Conservation (phyloP, 2,888 invertebrate genomes). For the Ormyrus thymus region DNA sequence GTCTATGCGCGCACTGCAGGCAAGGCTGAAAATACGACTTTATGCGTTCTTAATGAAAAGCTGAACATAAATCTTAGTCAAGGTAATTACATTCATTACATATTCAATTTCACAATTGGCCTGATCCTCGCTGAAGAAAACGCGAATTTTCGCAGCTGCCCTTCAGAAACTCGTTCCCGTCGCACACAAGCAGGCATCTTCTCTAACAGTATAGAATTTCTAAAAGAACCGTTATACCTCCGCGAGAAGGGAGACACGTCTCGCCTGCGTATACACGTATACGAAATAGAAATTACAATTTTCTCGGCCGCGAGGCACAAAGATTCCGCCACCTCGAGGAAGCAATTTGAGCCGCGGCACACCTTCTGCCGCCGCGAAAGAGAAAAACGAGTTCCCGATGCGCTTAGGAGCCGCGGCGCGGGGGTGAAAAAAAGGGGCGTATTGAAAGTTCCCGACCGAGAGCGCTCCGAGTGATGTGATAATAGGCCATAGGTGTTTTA, state of each 20-base stretch:
- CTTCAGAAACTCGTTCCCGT: background rate
- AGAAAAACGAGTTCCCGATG: conserved; percentile 36
- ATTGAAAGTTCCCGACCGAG: conserved; percentile 32
- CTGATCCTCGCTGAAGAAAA: background rate
- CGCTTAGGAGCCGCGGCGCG: conserved; percentile 2
- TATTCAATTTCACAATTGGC: conserved; percentile 12
- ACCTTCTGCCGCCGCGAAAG: background rate
- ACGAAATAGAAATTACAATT: conserved; percentile 39
- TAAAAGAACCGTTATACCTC: conserved; percentile 29
- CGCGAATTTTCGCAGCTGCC: too few species aligned
- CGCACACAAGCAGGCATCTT: background rate
- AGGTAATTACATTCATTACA: background rate
- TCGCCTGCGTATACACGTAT: background rate
- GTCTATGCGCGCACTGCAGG: too few species aligned
- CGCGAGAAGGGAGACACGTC: conserved; percentile 20
- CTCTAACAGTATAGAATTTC: conserved; percentile 11
- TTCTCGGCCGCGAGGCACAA: conserved; percentile 29
- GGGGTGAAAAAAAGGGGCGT: conserved; percentile 27
- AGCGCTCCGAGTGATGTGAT: conserved; percentile 34
- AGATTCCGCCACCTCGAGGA: background rate
- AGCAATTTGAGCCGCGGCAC: conserved; percentile 19
- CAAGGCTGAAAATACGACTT: too few species aligned
- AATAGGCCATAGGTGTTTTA: conserved; percentile 49
- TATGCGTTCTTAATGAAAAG: too few species aligned
- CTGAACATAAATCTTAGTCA: too few species aligned